Evolutionary conservation across 2,797 vertebrate species (phyloP), one percentile per base, ranked within the genome.

Genomic region (Malurus splendens): DNA sequence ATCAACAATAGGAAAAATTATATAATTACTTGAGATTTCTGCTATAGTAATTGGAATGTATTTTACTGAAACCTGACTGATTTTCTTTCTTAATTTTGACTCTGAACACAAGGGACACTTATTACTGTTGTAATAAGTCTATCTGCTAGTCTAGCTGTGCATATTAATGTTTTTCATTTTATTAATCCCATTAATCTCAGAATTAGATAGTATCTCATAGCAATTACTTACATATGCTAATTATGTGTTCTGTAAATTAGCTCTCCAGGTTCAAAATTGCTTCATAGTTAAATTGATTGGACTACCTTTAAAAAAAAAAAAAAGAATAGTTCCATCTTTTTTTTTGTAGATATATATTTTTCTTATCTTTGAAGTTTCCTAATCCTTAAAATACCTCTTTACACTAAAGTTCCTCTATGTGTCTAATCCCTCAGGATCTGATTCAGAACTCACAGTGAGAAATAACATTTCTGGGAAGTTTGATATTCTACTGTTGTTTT

Each of bases 181-280:
- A 88, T 87, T 88, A 91, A 91, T 77, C 41, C 54, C 61, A 50
- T 64, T 86, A 77, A 87, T 92, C 47, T 80, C 51, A 77, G 25
- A 68, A 80, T 90, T 76, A 88, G 78, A 71, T 82, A 84, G 24
- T 75, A 90, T 85, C 44, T 88, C 65, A 73, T 41, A 57, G 18
- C 36, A 94, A 82, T 93, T 88, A 84, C 57, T 24, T 90, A 61
- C n/a, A 20, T 57, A 71, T 71, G 42, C 12, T 84, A 79, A 90
- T 86, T 77, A 71, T 17, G 3, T 64, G 57, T 86, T 86, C 36
- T 76, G 32, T 76, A 84, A 87, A 86, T 91, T 76, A 60, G 22
- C 12, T 77, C 42, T 64, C 25, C 45, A 60, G 30, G 57, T 90
- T 82, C 76, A 79, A 79, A 86, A 64, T 55, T 67, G 4, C 4